phyloP scores from a whole-genome alignment of 2,888 invertebrate species.

The Scaeva pyrastri region DNA sequence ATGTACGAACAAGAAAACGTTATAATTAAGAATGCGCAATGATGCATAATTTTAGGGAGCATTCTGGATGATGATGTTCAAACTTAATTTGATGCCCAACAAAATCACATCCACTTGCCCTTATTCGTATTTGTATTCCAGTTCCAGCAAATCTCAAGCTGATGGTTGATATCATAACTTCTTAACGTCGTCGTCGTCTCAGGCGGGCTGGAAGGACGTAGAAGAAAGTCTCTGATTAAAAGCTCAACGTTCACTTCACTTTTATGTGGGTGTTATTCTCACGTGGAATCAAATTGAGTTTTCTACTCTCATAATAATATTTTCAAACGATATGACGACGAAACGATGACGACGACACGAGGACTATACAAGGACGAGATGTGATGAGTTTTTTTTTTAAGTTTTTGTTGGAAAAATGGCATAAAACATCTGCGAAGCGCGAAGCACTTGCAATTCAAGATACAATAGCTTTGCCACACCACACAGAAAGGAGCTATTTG shows the following conservation, averaged over 20 bases:
- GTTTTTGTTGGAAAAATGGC: constrained; percentile 28
- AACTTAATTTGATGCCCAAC: constrained; percentile 71
- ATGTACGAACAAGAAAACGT: constrained; percentile 81
- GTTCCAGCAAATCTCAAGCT: constrained; percentile 28
- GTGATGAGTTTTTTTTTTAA: background rate
- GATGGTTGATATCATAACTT: constrained; percentile 54
- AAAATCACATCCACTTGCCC: constrained; percentile 74
- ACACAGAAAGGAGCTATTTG: constrained; percentile 28
- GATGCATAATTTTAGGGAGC: constrained; percentile 80
- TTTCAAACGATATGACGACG: constrained; percentile 26
- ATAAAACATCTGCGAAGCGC: constrained; percentile 60
- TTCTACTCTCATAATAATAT: constrained; percentile 35
- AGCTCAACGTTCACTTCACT: constrained; percentile 57
- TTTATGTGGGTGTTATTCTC: constrained; percentile 37
- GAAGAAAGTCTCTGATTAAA: constrained; percentile 48
- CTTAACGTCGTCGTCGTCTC: constrained; percentile 23
- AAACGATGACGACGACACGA: constrained; percentile 4
- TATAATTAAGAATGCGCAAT: constrained; percentile 83
- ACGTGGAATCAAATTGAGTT: constrained; percentile 67
- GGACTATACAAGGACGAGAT: background rate
- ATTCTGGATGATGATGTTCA: constrained; percentile 47
- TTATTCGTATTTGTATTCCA: constrained; percentile 46
- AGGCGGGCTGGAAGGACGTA: background rate
- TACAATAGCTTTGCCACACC: constrained; percentile 52
- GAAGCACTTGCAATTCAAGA: constrained; percentile 62